These are phyloP conservation scores for Drosophila biarmipes DNA, from an alignment of 1,140 invertebrate genomes.

Conservation along the genomic window DNA sequence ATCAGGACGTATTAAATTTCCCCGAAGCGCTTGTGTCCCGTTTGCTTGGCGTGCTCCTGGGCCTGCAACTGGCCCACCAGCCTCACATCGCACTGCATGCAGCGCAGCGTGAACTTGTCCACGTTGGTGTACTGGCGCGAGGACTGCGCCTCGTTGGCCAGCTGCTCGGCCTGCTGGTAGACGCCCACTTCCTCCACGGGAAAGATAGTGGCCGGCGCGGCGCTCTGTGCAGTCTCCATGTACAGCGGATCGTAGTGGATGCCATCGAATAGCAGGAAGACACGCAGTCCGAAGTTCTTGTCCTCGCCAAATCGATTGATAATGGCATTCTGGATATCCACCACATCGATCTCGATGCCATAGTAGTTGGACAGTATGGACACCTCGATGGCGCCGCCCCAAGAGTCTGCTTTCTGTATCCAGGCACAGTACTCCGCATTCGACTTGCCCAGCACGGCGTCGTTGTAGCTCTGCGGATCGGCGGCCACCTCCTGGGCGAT, in stretches of 20 bases:
- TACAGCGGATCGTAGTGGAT: slow-evolving; percentile 98
- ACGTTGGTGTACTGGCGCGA: slow-evolving; percentile 95
- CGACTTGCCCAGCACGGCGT: slow-evolving; percentile 94
- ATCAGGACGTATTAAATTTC: slow-evolving; percentile 88
- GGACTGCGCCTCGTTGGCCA: slow-evolving; percentile 94
- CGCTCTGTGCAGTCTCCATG: slow-evolving; percentile 90
- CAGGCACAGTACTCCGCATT: slow-evolving; percentile 94
- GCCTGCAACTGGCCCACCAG: slow-evolving; percentile 92
- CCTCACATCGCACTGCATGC: slow-evolving; percentile 90
- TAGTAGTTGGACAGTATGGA: slow-evolving; percentile 95
- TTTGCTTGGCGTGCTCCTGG: slow-evolving; percentile 92
- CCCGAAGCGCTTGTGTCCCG: slow-evolving; percentile 94
- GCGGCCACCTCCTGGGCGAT: slow-evolving; percentile 93
- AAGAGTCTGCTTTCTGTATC: slow-evolving; percentile 93
- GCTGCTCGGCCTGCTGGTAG: slow-evolving; percentile 91
- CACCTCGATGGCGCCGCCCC: slow-evolving; percentile 98
- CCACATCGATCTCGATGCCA: slow-evolving; percentile 96
- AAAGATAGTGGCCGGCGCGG: slow-evolving; percentile 92
- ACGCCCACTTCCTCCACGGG: slow-evolving; percentile 89
- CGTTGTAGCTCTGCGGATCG: slow-evolving; percentile 91
- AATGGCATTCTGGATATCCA: slow-evolving; percentile 95
- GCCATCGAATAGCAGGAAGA: slow-evolving; percentile 97
- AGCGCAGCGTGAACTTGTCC: slow-evolving; percentile 93
- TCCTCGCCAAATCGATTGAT: slow-evolving; percentile 98
- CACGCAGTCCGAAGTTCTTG: slow-evolving; percentile 92